phyloP scores from a whole-genome alignment of 1,140 invertebrate genomes.

The Bursaphelenchus mucronatus region DNA sequence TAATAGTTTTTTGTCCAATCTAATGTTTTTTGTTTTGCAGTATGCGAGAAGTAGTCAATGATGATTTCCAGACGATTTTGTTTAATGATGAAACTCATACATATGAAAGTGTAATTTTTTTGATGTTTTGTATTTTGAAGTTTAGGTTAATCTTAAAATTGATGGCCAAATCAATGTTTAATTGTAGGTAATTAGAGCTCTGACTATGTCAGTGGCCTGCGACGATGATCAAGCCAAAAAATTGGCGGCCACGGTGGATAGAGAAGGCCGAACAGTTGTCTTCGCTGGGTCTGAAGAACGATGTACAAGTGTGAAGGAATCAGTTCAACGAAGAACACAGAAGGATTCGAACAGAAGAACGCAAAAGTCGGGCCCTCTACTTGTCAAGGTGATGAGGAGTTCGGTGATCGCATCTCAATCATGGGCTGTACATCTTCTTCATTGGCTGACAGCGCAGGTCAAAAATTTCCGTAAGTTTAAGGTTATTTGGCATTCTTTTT shows the following conservation, averaged over 20 bases:
- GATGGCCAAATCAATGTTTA: conserved; percentile 12
- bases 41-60: conserved; percentile 27
- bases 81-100: conserved; percentile 61
- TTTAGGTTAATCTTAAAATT: too few species aligned
- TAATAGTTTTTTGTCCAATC: conserved; percentile 5
- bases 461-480: conserved; percentile 40
- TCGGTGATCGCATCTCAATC: conserved; percentile 40
- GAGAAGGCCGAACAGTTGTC: conserved; percentile 54
- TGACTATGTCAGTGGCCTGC: conserved; percentile 46
- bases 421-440: conserved; percentile 41
- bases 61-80: conserved; percentile 54
- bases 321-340: conserved; percentile 45
- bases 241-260: conserved; percentile 56
- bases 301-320: conserved; percentile 42
- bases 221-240: conserved; percentile 49
- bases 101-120: conserved; percentile 48
- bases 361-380: conserved; percentile 48
- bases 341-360: conserved; percentile 49
- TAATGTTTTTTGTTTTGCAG: not conserved
- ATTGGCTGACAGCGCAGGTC: conserved; percentile 46
- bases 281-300: conserved; percentile 33
- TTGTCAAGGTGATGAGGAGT: conserved; percentile 47
- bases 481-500: too few species aligned
- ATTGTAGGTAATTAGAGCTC: conserved; percentile 51
- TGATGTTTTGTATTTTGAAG: too few species aligned